A percentile compares a stretch with the other conserved stretches of the same genome.
Conservation (phyloP, 2,113 vertebrate genomes). For the Rhinogobius similis region DNA sequence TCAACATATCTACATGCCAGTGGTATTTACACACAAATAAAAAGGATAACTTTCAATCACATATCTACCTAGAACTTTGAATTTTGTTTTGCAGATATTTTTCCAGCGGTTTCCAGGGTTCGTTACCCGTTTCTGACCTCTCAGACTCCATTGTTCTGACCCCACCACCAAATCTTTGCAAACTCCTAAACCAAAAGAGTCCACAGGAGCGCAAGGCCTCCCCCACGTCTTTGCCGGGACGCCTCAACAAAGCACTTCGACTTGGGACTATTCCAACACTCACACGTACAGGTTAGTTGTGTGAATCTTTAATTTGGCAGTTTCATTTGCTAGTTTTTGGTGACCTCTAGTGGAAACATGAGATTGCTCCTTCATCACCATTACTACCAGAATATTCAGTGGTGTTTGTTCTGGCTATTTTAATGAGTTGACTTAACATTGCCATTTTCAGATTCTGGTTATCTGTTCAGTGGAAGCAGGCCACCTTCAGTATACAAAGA, state of each 20-base stretch:
- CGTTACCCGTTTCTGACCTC: slow-evolving; percentile 45
- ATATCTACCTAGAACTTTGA: not conserved
- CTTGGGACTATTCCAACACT: slow-evolving; percentile 92
- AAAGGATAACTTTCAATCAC: not conserved
- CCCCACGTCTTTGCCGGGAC: slow-evolving; percentile 88
- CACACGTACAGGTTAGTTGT: slow-evolving; percentile 81
- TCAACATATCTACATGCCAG: too few relatives aligned
- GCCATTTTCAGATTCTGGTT: slow-evolving; percentile 87
- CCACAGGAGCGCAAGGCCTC: slow-evolving; percentile 79
- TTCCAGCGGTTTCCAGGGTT: slow-evolving; percentile 76
- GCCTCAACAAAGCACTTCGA: slow-evolving; percentile 87
- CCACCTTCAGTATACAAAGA: slow-evolving; percentile 84
- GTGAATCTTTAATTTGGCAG: not conserved
- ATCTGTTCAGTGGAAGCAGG: slow-evolving; percentile 93
- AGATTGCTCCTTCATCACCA: too few relatives aligned
- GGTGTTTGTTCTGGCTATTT: too few relatives aligned
- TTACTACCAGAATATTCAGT: not conserved
- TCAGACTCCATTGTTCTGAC: slow-evolving; percentile 80
- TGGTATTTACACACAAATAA: not conserved
- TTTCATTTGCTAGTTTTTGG: not conserved
- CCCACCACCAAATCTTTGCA: slow-evolving; percentile 86
- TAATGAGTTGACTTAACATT: too few relatives aligned
- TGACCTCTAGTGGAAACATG: not conserved
- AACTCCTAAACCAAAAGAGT: slow-evolving; percentile 78
- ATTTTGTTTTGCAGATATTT: slow-evolving; percentile 84